Percentiles rank a stretch among this genome's conserved stretches.
These are phyloP conservation scores for Stegastes partitus DNA, from an alignment of 2,113 vertebrate species.

Conservation along the genomic window DNA sequence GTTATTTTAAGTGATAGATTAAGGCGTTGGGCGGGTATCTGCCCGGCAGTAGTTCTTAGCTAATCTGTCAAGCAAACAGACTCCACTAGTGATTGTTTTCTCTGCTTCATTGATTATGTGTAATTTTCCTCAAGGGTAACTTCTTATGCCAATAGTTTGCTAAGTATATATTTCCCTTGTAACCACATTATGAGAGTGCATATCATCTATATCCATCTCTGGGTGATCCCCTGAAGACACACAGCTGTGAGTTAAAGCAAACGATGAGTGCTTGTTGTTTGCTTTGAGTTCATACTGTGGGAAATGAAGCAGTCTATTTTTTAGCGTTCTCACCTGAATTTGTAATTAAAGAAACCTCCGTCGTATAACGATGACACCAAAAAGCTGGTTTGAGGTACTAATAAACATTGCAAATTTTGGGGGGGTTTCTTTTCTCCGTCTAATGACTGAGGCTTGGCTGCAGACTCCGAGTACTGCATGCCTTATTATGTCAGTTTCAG, in stretches of 20 bases:
- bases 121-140: constrained; percentile 41
- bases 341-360: background rate
- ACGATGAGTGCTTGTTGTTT: constrained; percentile 23
- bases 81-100: constrained; percentile 48
- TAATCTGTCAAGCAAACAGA: constrained; percentile 49
- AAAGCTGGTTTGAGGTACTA: background rate
- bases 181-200: constrained; percentile 38
- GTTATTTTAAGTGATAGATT: constrained; percentile 44
- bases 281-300: background rate
- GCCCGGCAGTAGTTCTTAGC: constrained; percentile 25
- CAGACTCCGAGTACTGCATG: constrained; percentile 10
- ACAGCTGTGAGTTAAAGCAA: constrained; percentile 33
- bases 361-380: background rate
- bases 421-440: background rate
- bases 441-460: constrained; percentile 1
- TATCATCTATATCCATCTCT: constrained; percentile 43
- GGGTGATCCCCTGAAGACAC: constrained; percentile 29
- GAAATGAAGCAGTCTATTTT: constrained; percentile 7
- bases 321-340: constrained; percentile 10
- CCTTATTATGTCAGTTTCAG: constrained; percentile 8
- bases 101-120: constrained; percentile 48
- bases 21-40: background rate
- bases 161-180: constrained; percentile 38
- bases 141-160: constrained; percentile 34
- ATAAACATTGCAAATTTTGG: background rate